Evolutionary conservation across 1,140 invertebrate species (phyloP).

Genomic region (Micrasema minimum): DNA sequence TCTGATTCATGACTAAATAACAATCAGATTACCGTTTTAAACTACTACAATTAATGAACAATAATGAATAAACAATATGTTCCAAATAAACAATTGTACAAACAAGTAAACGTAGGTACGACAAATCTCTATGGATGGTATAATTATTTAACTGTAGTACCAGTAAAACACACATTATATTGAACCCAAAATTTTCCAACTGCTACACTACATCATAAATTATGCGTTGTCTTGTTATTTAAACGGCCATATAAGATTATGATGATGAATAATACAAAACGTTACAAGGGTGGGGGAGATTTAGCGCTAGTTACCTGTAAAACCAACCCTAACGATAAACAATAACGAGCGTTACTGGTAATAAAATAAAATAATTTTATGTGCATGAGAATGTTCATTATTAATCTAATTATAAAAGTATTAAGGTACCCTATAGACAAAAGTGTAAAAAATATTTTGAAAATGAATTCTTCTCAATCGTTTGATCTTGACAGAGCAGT

Average conservation of each 20-base stretch:
- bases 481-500: no score
- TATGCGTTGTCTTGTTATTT: constrained; percentile 33
- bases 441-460: no score
- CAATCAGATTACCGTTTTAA: no score
- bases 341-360: constrained; percentile 10
- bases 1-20: no score
- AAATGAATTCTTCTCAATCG: no score
- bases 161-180: background rate
- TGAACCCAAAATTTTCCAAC: constrained; percentile 12
- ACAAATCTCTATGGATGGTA: background rate
- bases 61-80: background rate
- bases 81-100: background rate
- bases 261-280: constrained; percentile 43
- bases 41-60: background rate
- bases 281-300: constrained; percentile 20
- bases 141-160: background rate
- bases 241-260: constrained; percentile 44
- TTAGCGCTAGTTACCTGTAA: constrained; percentile 27
- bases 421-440: no score
- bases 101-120: background rate
- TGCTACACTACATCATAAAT: constrained; percentile 20
- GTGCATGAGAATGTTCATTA: no score
- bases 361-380: constrained; percentile 24
- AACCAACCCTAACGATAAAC: background rate
- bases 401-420: no score